Evolutionary conservation across 2,797 vertebrate genomes (phyloP).

Genomic region (Kryptolebias ocellatus): DNA sequence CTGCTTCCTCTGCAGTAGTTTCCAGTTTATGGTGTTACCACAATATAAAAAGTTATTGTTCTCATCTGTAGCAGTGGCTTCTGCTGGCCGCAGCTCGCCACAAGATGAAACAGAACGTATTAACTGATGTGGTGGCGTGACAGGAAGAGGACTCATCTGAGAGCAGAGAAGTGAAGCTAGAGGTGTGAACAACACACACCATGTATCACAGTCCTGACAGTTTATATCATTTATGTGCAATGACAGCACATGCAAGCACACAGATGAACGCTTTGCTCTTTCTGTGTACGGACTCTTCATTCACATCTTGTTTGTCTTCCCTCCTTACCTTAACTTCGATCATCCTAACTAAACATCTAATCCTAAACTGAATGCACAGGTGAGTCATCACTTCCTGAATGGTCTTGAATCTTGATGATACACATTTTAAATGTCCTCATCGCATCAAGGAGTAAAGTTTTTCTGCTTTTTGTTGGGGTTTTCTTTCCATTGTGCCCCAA

Average conservation of each 20-base stretch:
- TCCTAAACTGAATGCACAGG: background rate
- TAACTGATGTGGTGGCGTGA: slow-evolving; percentile 38
- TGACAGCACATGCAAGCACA: slow-evolving; percentile 15
- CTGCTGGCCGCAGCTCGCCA: slow-evolving; percentile 28
- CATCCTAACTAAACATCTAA: background rate
- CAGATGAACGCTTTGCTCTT: background rate
- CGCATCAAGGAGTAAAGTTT: no score
- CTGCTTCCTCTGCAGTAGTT: slow-evolving; percentile 17
- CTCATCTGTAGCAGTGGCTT: slow-evolving; percentile 24
- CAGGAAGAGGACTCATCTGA: slow-evolving; percentile 34
- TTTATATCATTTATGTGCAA: slow-evolving; percentile 50
- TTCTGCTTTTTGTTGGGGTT: no score
- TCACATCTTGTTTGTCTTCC: background rate
- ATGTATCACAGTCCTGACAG: slow-evolving; percentile 44
- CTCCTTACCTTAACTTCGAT: background rate
- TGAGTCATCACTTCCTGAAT: background rate
- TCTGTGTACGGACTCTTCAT: background rate
- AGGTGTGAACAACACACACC: slow-evolving; percentile 25
- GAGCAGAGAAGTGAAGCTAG: slow-evolving; percentile 26
- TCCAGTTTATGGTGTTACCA: slow-evolving; percentile 31
- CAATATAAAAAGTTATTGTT: slow-evolving; percentile 48
- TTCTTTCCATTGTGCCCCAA: no score
- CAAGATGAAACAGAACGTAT: slow-evolving; percentile 15
- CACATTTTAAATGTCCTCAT: no score
- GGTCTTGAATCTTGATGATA: no score